A percentile compares a stretch with the other conserved stretches of the same genome.
These are phyloP conservation scores for Stegodyphus dumicola DNA, from an alignment of 1,140 invertebrate species.

Conservation along the genomic window DNA sequence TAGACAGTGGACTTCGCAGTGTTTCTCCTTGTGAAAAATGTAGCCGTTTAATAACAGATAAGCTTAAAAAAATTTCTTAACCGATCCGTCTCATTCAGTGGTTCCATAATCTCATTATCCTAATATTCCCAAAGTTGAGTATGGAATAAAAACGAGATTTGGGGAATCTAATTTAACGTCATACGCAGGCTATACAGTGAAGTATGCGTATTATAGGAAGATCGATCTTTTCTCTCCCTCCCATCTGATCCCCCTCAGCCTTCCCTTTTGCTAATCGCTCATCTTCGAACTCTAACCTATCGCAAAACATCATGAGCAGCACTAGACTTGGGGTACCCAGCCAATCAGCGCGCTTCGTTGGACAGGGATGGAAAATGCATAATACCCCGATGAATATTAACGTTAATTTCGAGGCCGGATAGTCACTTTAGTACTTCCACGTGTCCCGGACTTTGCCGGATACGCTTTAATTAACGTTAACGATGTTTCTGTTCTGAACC, in stretches of 20 bases:
- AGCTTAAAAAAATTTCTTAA: no score
- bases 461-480: conserved; percentile 50
- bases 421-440: not conserved
- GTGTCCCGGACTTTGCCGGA: conserved; percentile 19
- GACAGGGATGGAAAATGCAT: conserved; percentile 36
- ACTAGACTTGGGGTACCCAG: no score
- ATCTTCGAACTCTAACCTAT: conserved; percentile 7
- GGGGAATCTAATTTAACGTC: conserved; percentile 51
- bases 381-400: conserved; percentile 53
- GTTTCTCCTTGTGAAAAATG: no score
- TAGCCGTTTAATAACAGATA: no score
- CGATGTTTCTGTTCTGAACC: conserved; percentile 31
- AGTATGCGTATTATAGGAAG: not conserved
- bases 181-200: not conserved
- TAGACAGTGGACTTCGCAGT: no score
- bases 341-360: conserved; percentile 47
- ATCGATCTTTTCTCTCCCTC: not conserved
- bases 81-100: no score
- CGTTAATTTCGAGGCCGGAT: conserved; percentile 22
- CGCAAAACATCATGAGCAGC: conserved; percentile 25
- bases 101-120: no score
- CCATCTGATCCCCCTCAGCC: not conserved
- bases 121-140: no score
- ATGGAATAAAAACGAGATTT: not conserved
- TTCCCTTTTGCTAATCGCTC: not conserved